Conservation (phyloP, 2,888 invertebrate species). For the Pseudococcus viburni region DNA sequence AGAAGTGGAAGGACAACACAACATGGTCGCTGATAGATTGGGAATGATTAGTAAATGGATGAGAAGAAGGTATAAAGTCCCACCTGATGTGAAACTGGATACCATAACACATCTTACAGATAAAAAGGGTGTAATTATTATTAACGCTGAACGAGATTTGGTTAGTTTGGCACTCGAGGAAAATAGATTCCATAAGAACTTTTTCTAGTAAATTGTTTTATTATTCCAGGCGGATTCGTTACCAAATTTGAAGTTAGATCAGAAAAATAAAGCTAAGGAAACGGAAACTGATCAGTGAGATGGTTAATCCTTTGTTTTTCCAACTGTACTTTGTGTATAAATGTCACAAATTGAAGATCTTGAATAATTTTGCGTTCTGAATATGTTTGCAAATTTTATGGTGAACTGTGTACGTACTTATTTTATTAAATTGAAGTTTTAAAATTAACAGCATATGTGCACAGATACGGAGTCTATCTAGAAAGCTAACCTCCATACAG, state of each 20-base stretch:
- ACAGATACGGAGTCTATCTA: too few relatives aligned
- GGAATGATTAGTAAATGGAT: constrained; percentile 47
- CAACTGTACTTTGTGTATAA: too few relatives aligned
- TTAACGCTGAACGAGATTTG: constrained; percentile 42
- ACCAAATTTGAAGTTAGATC: background rate
- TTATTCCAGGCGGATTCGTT: background rate
- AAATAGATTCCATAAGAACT: background rate
- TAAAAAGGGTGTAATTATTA: constrained; percentile 12
- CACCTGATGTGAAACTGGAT: constrained; percentile 53
- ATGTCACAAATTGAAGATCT: too few relatives aligned
- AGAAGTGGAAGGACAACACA: constrained; percentile 43
- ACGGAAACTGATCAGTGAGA: background rate
- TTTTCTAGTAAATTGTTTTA: background rate
- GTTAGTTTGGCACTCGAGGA: background rate
- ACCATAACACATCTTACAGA: background rate
- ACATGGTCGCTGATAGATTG: constrained; percentile 5
- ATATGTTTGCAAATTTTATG: too few relatives aligned
- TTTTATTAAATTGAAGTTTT: too few relatives aligned
- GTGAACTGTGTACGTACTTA: too few relatives aligned
- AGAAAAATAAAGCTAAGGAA: background rate
- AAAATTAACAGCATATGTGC: too few relatives aligned
- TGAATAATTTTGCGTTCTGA: too few relatives aligned
- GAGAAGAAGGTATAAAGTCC: constrained; percentile 53
- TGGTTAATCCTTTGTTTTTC: background rate
- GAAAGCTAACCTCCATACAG: too few relatives aligned